A percentile compares a stretch with the other conserved stretches of the same genome.
These are phyloP conservation scores for Cololabis saira DNA, from an alignment of 2,113 vertebrate genomes.

Conservation along the genomic window DNA sequence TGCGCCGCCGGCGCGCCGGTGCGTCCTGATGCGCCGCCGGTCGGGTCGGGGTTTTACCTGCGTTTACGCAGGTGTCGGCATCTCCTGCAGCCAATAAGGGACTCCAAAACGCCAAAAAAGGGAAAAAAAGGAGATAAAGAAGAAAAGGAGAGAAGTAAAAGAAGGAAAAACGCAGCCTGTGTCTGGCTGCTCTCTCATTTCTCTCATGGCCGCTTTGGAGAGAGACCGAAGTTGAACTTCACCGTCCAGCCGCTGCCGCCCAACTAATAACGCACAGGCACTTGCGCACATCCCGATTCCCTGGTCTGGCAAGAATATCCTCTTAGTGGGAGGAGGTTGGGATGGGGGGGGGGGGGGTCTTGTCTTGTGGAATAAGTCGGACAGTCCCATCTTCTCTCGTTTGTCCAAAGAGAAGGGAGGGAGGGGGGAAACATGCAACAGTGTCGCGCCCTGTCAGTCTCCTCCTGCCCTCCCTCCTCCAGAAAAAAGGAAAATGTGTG, in stretches of 20 bases:
- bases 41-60: conserved; percentile 41
- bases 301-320: conserved; percentile 75
- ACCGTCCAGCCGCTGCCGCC: conserved; percentile 61
- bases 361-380: conserved; percentile 68
- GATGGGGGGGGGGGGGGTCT: conserved; percentile 27
- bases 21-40: conserved; percentile 11
- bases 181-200: conserved; percentile 53
- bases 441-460: conserved; percentile 64
- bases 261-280: conserved; percentile 52
- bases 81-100: conserved; percentile 50
- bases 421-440: conserved; percentile 62
- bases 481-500: conserved; percentile 5
- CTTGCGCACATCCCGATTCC: conserved; percentile 65
- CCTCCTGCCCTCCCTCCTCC: conserved; percentile 11
- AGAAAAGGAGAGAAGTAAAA: neutral
- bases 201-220: conserved; percentile 45
- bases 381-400: conserved; percentile 44
- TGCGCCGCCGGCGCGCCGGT: conserved; percentile 5
- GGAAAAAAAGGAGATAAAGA: neutral
- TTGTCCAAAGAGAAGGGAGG: conserved; percentile 30
- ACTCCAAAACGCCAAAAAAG: conserved; percentile 13
- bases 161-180: conserved; percentile 35
- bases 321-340: conserved; percentile 34
- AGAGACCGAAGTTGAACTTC: conserved; percentile 75
- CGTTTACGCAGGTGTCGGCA: conserved; percentile 63